A percentile compares a stretch with the other conserved stretches of the same genome.
These are phyloP conservation scores for Calameuta filiformis DNA, from an alignment of 2,888 invertebrate species.

Conservation along the genomic window DNA sequence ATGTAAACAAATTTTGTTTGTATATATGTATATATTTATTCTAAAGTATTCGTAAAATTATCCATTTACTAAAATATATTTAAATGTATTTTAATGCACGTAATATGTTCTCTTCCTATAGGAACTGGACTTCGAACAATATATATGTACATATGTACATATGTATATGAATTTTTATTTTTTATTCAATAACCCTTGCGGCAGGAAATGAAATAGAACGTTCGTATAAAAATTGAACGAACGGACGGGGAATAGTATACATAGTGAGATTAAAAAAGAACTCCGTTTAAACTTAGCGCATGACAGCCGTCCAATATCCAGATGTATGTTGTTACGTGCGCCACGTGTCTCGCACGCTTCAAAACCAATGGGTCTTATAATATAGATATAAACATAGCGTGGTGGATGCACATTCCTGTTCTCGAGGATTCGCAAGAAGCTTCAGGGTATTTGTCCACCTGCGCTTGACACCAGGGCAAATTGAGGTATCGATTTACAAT, in stretches of 20 bases:
- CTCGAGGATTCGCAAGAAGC: conserved; percentile 3
- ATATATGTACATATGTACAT: too few species aligned
- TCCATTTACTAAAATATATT: too few species aligned
- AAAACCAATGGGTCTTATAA: not conserved
- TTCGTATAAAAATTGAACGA: too few species aligned
- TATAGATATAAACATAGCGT: not conserved
- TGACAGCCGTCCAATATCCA: not conserved
- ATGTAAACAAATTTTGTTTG: too few species aligned
- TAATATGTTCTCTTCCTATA: not conserved
- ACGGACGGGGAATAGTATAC: not conserved
- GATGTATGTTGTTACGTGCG: not conserved
- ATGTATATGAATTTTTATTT: not conserved
- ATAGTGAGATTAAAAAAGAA: not conserved
- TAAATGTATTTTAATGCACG: not conserved
- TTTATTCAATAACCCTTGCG: not conserved
- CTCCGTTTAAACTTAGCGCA: not conserved
- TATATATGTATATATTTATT: too few species aligned
- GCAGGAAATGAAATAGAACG: not conserved
- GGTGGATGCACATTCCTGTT: not conserved
- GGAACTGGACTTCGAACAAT: too few species aligned
- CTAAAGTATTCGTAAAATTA: too few species aligned
- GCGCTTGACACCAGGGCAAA: conserved; percentile 22
- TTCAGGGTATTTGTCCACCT: conserved; percentile 14
- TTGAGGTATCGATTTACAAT: conserved; percentile 27
- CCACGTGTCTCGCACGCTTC: not conserved